Conservation (phyloP, 2,797 vertebrate genomes). For the Poecilia velifera region DNA sequence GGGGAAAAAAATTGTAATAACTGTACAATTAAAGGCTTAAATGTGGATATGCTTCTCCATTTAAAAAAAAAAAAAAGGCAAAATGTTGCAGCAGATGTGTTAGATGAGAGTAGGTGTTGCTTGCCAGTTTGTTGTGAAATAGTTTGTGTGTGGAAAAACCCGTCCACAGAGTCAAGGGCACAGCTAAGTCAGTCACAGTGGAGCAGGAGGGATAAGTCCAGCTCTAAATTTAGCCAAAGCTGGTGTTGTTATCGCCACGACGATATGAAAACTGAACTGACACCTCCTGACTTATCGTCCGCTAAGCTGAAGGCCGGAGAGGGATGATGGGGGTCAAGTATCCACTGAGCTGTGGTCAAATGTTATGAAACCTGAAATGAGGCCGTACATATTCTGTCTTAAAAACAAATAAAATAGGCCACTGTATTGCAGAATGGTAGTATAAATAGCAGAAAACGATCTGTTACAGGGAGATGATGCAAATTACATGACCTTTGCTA, state of each 20-base stretch:
- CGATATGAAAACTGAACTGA: constrained; percentile 56
- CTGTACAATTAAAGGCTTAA: neutral
- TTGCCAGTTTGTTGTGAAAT: constrained; percentile 47
- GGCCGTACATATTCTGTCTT: constrained; percentile 1
- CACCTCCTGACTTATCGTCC: constrained; percentile 39
- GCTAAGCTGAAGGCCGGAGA: constrained; percentile 23
- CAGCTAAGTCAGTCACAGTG: constrained; percentile 52
- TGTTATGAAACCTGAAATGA: constrained; percentile 1
- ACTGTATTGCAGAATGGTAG: neutral
- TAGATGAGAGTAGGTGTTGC: constrained; percentile 14
- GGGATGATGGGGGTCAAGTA: constrained; percentile 26
- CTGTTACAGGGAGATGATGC: neutral
- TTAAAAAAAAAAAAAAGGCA: neutral
- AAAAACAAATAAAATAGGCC: neutral
- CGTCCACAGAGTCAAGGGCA: constrained; percentile 64
- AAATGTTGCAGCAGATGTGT: constrained; percentile 12
- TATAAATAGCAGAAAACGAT: neutral
- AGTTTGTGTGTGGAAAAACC: constrained; percentile 62
- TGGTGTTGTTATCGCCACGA: constrained; percentile 73
- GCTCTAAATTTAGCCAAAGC: constrained; percentile 74
- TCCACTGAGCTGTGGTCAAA: neutral
- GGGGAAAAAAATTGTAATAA: neutral
- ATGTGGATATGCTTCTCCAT: neutral
- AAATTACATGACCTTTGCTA: neutral
- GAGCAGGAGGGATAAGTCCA: constrained; percentile 42